Conservation (phyloP, 2,113 vertebrate species). For the Chinchilla lanigera region DNA sequence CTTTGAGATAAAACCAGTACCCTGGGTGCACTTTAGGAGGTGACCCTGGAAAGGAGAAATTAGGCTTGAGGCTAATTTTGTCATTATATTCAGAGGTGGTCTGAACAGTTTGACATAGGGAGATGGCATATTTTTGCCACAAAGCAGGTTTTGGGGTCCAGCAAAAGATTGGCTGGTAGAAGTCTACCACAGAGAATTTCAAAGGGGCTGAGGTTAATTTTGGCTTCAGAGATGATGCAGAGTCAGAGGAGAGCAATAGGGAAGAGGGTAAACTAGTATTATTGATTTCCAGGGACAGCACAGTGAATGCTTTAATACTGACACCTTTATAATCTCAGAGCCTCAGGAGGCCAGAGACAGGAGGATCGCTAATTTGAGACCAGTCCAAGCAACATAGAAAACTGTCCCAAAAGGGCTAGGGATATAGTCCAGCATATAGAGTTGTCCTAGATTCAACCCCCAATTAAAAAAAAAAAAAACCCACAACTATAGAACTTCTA, state of each 20-base stretch:
- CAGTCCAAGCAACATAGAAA: neutral
- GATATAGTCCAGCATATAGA: neutral
- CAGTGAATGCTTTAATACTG: neutral
- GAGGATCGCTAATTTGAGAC: neutral
- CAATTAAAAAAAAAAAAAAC: neutral
- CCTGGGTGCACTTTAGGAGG: neutral
- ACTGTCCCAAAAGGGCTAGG: neutral
- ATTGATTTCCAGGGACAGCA: neutral
- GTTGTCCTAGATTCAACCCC: neutral
- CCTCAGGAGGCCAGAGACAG: neutral
- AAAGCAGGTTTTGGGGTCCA: neutral
- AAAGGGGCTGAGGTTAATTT: neutral
- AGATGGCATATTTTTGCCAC: neutral
- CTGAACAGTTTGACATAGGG: neutral
- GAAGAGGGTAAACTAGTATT: neutral
- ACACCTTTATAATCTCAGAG: neutral
- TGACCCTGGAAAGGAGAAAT: neutral
- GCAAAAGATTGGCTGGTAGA: neutral
- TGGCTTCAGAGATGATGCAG: neutral
- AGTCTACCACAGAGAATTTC: neutral
- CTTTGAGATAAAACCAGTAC: neutral
- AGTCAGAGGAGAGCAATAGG: neutral
- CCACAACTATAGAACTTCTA: neutral
- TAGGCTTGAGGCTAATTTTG: neutral
- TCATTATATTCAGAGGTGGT: neutral